phyloP scores from a whole-genome alignment of 2,888 invertebrate species.

The Drosophila antonietae region DNA sequence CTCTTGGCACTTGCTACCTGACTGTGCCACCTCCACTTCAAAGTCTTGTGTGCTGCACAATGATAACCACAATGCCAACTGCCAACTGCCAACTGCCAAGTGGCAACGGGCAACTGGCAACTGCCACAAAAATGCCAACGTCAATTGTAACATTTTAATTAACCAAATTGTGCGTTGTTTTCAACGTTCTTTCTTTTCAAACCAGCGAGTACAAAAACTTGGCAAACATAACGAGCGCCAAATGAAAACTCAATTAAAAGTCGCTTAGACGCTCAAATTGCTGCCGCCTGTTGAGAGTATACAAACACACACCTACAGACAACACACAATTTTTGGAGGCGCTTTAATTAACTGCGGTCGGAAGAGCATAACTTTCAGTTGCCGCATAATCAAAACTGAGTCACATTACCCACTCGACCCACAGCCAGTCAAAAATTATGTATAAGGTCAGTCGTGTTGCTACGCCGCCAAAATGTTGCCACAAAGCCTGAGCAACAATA shows the following conservation, averaged over 20 bases:
- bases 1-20: slow-evolving; percentile 43
- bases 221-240: slow-evolving; percentile 39
- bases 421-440: slow-evolving; percentile 29
- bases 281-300: slow-evolving; percentile 36
- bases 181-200: not conserved
- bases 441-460: slow-evolving; percentile 55
- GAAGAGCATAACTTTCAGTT: slow-evolving; percentile 54
- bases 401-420: slow-evolving; percentile 41
- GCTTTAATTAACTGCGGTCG: slow-evolving; percentile 66
- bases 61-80: slow-evolving; percentile 38
- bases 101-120: slow-evolving; percentile 25
- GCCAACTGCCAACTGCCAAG: slow-evolving; percentile 24
- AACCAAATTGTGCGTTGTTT: slow-evolving; percentile 69
- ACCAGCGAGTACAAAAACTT: slow-evolving; percentile 43
- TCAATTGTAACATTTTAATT: slow-evolving; percentile 78
- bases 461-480: slow-evolving; percentile 31
- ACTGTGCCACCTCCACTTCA: slow-evolving; percentile 8
- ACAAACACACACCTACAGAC: slow-evolving; percentile 2
- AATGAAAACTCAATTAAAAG: slow-evolving; percentile 78
- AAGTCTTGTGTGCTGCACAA: not conserved
- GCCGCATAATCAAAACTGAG: slow-evolving; percentile 56
- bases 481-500: slow-evolving; percentile 9
- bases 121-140: slow-evolving; percentile 62
- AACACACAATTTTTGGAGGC: slow-evolving; percentile 12
- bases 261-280: slow-evolving; percentile 69